A percentile compares a stretch with the other conserved stretches of the same genome.
Evolutionary conservation across 2,888 invertebrate genomes (phyloP).

Genomic region (Drosophila ustulata): DNA sequence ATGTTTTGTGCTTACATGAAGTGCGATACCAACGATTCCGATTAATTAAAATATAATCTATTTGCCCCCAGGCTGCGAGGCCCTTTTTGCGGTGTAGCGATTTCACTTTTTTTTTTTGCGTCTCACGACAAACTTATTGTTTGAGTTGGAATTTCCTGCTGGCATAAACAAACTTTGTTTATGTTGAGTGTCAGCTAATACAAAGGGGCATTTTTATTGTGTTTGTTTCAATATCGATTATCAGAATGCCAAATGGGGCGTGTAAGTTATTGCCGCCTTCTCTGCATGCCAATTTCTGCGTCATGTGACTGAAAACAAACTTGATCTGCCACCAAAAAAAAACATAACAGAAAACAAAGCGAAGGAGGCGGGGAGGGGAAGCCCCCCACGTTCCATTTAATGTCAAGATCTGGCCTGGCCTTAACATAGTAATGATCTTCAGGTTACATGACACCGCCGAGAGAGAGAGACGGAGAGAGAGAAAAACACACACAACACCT

Average conservation of each 20-base stretch:
- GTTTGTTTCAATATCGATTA: conserved; percentile 21
- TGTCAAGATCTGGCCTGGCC: conserved; percentile 7
- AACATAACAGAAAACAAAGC: conserved; percentile 2
- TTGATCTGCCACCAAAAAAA: conserved; percentile 36
- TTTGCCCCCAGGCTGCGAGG: not conserved
- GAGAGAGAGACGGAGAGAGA: not conserved
- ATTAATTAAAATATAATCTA: conserved; percentile 10
- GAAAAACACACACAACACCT: not conserved
- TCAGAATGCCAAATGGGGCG: conserved; percentile 11
- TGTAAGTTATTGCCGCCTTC: conserved; percentile 13
- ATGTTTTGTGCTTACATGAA: conserved; percentile 10
- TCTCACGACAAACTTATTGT: no score
- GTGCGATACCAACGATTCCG: not conserved
- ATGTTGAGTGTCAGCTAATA: conserved; percentile 10
- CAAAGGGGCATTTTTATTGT: conserved; percentile 5
- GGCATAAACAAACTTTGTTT: conserved; percentile 11
- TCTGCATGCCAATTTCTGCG: conserved; percentile 7
- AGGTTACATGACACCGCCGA: conserved; percentile 46
- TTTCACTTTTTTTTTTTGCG: conserved; percentile 1
- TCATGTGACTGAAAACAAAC: conserved; percentile 47
- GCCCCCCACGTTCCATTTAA: not conserved
- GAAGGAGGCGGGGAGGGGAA: not conserved
- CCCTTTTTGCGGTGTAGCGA: not conserved
- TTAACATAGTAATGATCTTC: conserved; percentile 37
- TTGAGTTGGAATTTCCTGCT: not conserved